A percentile compares a stretch with the other conserved stretches of the same genome.
These are phyloP conservation scores for Euglossa dilemma DNA, from an alignment of 1,140 invertebrate species.

Conservation along the genomic window DNA sequence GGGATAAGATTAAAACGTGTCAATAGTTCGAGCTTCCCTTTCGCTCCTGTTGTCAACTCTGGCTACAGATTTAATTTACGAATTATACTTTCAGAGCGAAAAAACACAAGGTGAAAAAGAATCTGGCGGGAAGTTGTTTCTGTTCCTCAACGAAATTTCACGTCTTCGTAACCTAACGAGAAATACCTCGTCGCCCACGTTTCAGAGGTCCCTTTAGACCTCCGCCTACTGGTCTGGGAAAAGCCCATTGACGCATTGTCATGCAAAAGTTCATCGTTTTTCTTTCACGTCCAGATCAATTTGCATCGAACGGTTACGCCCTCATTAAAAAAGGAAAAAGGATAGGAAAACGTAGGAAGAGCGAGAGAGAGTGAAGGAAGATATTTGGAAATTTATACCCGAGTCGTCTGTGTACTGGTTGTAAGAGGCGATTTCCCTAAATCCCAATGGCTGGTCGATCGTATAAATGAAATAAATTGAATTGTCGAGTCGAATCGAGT, in stretches of 20 bases:
- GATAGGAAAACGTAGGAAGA: no score
- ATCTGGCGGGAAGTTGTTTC: neutral
- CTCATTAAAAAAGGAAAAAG: neutral
- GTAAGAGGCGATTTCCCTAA: neutral
- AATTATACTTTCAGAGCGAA: no score
- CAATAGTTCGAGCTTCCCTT: neutral
- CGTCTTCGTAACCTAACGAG: neutral
- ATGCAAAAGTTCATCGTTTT: neutral
- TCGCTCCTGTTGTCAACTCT: neutral
- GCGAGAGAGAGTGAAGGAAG: neutral
- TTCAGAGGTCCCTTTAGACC: neutral
- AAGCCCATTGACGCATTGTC: constrained; percentile 1
- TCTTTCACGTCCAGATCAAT: no score
- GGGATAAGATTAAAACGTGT: neutral
- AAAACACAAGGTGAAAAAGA: neutral
- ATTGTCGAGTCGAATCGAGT: neutral
- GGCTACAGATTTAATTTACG: neutral
- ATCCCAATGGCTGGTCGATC: neutral
- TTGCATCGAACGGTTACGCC: neutral
- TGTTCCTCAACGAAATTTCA: neutral
- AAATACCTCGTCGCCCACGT: neutral
- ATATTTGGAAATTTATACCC: neutral
- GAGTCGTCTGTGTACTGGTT: neutral
- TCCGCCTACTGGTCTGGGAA: neutral
- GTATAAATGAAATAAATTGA: neutral